These are phyloP conservation scores for Aphelinus certus DNA, from an alignment of 1,140 invertebrate genomes.

Conservation along the genomic window DNA sequence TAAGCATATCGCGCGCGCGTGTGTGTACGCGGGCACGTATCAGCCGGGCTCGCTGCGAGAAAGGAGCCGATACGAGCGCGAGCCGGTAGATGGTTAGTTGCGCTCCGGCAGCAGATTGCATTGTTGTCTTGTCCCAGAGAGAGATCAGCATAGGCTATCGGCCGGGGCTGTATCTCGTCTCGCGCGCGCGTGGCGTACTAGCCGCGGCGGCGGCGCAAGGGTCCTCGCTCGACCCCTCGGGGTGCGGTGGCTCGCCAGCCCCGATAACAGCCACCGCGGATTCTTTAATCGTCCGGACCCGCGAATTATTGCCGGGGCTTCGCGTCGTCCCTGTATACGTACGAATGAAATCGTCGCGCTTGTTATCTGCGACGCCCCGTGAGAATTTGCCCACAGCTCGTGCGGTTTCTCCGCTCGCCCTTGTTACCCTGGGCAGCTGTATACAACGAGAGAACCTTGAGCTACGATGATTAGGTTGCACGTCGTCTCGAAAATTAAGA, in stretches of 20 bases:
- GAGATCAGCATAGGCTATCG: conserved; percentile 64
- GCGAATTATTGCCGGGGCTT: conserved; percentile 28
- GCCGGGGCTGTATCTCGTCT: conserved; percentile 53
- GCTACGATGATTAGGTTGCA: too few species aligned
- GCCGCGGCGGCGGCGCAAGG: conserved; percentile 41
- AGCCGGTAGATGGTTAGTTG: conserved; percentile 47
- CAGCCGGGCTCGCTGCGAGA: too few species aligned
- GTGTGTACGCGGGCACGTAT: background rate
- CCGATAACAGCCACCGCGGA: conserved; percentile 3
- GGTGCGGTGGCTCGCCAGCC: background rate
- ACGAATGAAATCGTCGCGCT: conserved; percentile 33
- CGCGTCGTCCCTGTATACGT: background rate
- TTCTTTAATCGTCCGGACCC: conserved; percentile 24
- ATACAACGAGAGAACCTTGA: too few species aligned
- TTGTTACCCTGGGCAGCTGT: background rate
- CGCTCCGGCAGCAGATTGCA: conserved; percentile 54
- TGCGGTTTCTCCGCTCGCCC: background rate
- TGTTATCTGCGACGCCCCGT: conserved; percentile 26
- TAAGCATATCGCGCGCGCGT: conserved; percentile 11
- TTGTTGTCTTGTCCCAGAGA: conserved; percentile 66
- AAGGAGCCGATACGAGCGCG: conserved; percentile 15
- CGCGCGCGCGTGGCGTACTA: conserved; percentile 32
- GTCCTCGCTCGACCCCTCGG: conserved; percentile 46
- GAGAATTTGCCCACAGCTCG: conserved; percentile 12
- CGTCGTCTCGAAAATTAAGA: too few species aligned